Evolutionary conservation across 2,113 vertebrate species (phyloP).

Genomic region (Hydrochoerus hydrochaeris): DNA sequence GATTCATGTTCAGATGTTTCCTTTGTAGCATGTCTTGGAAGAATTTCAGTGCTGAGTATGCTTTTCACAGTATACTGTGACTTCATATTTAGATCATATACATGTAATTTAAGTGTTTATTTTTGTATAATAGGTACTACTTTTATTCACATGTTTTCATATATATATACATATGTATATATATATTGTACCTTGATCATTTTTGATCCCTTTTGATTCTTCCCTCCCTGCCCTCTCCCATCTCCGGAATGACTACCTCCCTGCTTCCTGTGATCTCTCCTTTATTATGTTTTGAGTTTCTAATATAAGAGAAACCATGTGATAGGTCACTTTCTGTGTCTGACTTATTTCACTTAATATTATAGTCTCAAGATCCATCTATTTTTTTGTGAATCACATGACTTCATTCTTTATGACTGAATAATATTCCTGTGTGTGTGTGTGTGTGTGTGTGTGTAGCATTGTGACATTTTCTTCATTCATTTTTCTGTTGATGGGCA

Average conservation of each 20-base stretch:
- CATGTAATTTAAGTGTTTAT: neutral
- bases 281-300: neutral
- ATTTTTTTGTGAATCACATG: neutral
- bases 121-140: neutral
- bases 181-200: neutral
- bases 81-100: neutral
- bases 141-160: neutral
- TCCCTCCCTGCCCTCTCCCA: neutral
- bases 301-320: neutral
- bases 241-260: neutral
- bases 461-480: neutral
- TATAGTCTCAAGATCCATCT: neutral
- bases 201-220: neutral
- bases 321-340: neutral
- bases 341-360: neutral
- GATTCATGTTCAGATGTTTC: neutral
- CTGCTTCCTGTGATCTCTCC: neutral
- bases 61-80: neutral
- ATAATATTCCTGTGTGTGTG: neutral
- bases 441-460: neutral
- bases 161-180: no score
- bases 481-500: neutral
- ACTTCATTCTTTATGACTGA: neutral
- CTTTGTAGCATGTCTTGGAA: neutral
- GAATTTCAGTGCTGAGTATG: neutral